Evolutionary conservation across 2,797 vertebrate genomes (phyloP).

Genomic region (Dendrocincla tyrannina): DNA sequence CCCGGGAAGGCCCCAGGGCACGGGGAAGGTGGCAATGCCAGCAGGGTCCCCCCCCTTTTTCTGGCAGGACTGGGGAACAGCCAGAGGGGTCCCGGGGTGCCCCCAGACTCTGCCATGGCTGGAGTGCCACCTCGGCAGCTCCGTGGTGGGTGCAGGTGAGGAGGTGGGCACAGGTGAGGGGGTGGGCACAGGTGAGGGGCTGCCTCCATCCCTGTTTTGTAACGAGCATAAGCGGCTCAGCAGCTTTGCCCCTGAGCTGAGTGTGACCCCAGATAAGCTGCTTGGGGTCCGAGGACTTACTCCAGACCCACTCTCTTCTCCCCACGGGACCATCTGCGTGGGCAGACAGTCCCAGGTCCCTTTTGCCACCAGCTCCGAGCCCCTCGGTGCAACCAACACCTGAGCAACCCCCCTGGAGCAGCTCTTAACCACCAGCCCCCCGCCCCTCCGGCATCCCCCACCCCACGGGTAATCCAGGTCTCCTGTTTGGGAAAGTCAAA

Average conservation of each 20-base stretch:
- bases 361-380: constrained; percentile 8
- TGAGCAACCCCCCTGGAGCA: rapidly evolving
- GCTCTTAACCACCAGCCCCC: background rate
- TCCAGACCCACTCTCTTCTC: background rate
- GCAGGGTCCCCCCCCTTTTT: background rate
- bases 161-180: background rate
- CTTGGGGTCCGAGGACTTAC: background rate
- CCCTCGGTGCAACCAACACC: background rate
- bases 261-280: constrained; percentile 2
- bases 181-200: background rate
- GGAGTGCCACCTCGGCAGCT: background rate
- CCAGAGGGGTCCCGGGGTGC: too few species aligned
- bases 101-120: background rate
- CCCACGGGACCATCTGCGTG: rapidly evolving
- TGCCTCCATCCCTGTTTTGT: background rate
- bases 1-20: background rate
- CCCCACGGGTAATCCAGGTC: background rate
- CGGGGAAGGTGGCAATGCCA: rapidly evolving
- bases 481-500: constrained; percentile 68
- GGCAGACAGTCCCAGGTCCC: rapidly evolving
- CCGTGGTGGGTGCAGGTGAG: background rate
- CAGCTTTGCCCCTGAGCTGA: constrained; percentile 8
- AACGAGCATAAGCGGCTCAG: constrained; percentile 8
- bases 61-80: background rate
- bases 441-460: rapidly evolving